phyloP scores from a whole-genome alignment of 2,113 vertebrate genomes.

The Thunnus maccoyii region DNA sequence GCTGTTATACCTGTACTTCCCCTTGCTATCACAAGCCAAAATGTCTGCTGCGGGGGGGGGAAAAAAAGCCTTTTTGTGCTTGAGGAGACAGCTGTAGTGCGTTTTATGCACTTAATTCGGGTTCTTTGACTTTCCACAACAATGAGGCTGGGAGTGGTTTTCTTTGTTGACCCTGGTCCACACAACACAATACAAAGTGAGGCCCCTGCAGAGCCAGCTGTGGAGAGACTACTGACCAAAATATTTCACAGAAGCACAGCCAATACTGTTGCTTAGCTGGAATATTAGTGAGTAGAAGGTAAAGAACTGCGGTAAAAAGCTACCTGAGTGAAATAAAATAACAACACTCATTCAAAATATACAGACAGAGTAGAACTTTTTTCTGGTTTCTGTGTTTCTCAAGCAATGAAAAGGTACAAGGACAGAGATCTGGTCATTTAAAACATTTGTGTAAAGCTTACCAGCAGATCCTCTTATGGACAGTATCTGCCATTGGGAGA shows the following conservation, averaged over 20 bases:
- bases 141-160: constrained; percentile 67
- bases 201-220: constrained; percentile 71
- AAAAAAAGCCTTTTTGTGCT: constrained; percentile 13
- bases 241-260: constrained; percentile 10
- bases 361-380: no score
- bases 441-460: no score
- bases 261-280: not conserved
- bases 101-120: constrained; percentile 24
- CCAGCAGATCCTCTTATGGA: no score
- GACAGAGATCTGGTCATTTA: no score
- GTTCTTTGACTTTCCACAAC: constrained; percentile 73
- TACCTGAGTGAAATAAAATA: no score
- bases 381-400: no score
- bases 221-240: constrained; percentile 36
- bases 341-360: no score
- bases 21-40: not conserved
- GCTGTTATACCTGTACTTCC: not conserved
- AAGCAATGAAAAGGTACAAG: no score
- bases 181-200: constrained; percentile 63
- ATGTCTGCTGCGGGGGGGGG: not conserved
- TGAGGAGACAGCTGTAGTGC: constrained; percentile 38
- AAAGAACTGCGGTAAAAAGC: not conserved
- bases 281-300: not conserved
- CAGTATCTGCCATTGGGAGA: no score
- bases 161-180: constrained; percentile 75